A percentile compares a stretch with the other conserved stretches of the same genome.
These are phyloP conservation scores for Daphoenositta chrysoptera DNA, from an alignment of 2,113 vertebrate species.

Conservation along the genomic window DNA sequence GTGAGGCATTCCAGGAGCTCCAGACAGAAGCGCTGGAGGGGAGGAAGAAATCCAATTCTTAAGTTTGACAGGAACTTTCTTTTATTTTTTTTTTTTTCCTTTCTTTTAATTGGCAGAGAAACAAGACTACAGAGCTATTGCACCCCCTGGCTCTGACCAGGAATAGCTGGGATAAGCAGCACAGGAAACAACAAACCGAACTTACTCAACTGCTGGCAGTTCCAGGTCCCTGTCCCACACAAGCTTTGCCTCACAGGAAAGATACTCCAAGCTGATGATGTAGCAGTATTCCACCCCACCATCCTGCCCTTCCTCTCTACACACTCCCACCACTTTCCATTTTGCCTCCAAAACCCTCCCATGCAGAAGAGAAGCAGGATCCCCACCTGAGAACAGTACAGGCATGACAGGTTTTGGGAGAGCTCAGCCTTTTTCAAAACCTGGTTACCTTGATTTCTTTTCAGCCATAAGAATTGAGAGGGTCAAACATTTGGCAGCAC, in stretches of 20 bases:
- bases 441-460: slow-evolving; percentile 53
- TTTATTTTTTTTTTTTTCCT: neutral
- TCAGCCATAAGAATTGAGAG: neutral
- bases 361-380: neutral
- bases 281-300: neutral
- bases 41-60: slow-evolving; percentile 19
- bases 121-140: neutral
- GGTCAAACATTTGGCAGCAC: slow-evolving; percentile 72
- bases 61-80: neutral
- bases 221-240: neutral
- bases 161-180: neutral
- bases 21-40: neutral
- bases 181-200: slow-evolving; percentile 18
- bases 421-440: neutral
- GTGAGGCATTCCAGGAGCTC: slow-evolving; percentile 6
- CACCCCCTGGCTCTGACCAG: neutral
- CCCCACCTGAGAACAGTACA: neutral
- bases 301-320: neutral
- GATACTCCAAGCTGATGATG: neutral
- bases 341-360: neutral
- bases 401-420: neutral
- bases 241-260: neutral
- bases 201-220: neutral
- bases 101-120: slow-evolving; percentile 36
- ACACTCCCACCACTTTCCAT: neutral